phyloP scores from a whole-genome alignment of 1,140 invertebrate species.

The Macrotrachela quadricornifera region DNA sequence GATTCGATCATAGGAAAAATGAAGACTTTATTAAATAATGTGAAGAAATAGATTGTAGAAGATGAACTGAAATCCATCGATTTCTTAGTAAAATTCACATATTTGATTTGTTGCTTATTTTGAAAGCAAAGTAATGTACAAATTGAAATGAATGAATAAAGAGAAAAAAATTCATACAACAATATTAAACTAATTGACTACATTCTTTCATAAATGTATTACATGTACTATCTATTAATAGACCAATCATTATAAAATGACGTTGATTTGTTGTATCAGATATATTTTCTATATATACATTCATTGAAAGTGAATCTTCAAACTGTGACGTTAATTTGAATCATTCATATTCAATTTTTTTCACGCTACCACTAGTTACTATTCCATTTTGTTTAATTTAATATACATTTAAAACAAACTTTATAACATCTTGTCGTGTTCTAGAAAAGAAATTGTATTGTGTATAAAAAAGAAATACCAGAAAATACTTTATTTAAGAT shows the following conservation, averaged over 20 bases:
- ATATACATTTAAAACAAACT: conserved; percentile 74
- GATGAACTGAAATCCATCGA: too few relatives aligned
- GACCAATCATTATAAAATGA: not conserved
- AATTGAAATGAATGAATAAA: too few relatives aligned
- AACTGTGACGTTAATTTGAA: not conserved
- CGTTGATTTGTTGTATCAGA: not conserved
- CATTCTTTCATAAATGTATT: conserved; percentile 9
- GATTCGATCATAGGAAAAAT: too few relatives aligned
- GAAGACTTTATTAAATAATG: too few relatives aligned
- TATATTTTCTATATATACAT: not conserved
- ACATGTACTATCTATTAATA: conserved; percentile 5
- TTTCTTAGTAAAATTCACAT: too few relatives aligned
- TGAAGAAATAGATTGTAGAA: too few relatives aligned
- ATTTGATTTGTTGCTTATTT: too few relatives aligned
- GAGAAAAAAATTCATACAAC: too few relatives aligned
- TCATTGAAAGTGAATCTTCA: not conserved
- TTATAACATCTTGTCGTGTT: conserved; percentile 48
- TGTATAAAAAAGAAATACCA: too few relatives aligned
- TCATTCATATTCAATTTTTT: not conserved
- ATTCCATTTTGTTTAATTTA: conserved; percentile 56
- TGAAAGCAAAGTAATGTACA: too few relatives aligned
- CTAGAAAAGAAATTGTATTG: too few relatives aligned
- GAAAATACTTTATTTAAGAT: too few relatives aligned
- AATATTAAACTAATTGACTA: not conserved
- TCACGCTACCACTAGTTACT: not conserved